Conservation (phyloP, 2,113 vertebrate genomes). For the Puma concolor region DNA sequence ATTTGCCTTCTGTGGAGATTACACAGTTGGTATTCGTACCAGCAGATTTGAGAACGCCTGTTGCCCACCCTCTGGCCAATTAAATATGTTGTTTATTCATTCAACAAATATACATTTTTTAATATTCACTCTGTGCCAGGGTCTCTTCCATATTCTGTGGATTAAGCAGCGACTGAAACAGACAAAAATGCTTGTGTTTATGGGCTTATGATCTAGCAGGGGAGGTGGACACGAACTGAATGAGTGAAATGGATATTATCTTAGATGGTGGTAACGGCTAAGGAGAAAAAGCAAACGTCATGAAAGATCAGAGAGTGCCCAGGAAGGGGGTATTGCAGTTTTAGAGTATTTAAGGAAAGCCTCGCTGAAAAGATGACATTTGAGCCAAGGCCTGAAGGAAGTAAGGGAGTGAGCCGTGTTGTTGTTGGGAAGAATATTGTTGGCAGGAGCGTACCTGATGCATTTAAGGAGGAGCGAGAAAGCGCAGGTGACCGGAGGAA, state of each 20-base stretch:
- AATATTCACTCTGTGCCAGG: background rate
- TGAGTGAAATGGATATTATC: background rate
- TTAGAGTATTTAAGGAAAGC: background rate
- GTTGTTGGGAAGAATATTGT: background rate
- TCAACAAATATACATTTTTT: background rate
- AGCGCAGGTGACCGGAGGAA: background rate
- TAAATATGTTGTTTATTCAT: slow-evolving; percentile 5
- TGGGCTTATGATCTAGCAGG: background rate
- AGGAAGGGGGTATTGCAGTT: background rate
- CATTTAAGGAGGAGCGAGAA: background rate
- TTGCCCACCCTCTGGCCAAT: background rate
- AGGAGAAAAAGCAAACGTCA: background rate
- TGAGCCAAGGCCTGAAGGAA: background rate
- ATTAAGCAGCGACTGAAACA: background rate
- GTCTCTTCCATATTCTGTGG: background rate
- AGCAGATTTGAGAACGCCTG: background rate
- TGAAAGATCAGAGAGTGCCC: background rate
- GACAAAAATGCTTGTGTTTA: background rate
- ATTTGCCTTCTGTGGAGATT: background rate
- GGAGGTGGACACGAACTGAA: background rate
- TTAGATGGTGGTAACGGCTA: background rate
- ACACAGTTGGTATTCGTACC: background rate
- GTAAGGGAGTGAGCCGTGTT: background rate
- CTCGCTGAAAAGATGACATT: background rate
- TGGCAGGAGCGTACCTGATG: background rate